A percentile compares a stretch with the other conserved stretches of the same genome.
phyloP scores from a whole-genome alignment of 2,797 vertebrate species.

The Urosaurus nigricauda region DNA sequence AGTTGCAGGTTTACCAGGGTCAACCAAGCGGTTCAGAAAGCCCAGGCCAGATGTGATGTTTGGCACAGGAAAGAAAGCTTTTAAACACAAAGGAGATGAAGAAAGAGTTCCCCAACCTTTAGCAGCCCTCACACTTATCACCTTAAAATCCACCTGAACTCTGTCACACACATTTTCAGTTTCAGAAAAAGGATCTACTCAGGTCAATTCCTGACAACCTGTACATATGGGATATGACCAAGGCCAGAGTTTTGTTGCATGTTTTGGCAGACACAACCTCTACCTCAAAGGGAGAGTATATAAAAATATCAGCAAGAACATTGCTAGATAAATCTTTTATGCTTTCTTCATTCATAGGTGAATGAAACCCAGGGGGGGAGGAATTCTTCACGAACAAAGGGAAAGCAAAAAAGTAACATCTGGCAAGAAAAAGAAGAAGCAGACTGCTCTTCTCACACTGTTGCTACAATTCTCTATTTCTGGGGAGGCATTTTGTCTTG shows the following conservation, averaged over 20 bases:
- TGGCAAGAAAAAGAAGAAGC: neutral
- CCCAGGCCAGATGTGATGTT: too few species aligned
- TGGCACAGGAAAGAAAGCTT: too few species aligned
- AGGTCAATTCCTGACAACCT: neutral
- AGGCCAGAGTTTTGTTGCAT: neutral
- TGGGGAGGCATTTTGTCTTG: too few species aligned
- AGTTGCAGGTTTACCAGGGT: too few species aligned
- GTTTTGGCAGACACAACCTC: neutral
- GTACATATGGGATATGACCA: neutral
- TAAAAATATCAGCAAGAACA: neutral
- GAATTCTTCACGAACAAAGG: neutral
- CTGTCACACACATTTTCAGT: neutral
- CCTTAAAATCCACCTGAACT: neutral
- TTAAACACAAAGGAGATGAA: too few species aligned
- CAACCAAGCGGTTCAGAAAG: too few species aligned
- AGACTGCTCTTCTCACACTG: neutral
- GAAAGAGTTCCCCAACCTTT: too few species aligned
- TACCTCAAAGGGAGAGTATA: neutral
- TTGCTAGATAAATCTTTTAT: neutral
- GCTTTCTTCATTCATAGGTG: neutral
- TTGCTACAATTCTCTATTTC: too few species aligned
- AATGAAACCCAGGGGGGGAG: neutral
- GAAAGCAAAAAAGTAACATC: neutral
- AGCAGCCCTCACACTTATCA: neutral
- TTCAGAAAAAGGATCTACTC: neutral